phyloP scores from a whole-genome alignment of 1,140 invertebrate genomes.

The Phymastichus coffea region DNA sequence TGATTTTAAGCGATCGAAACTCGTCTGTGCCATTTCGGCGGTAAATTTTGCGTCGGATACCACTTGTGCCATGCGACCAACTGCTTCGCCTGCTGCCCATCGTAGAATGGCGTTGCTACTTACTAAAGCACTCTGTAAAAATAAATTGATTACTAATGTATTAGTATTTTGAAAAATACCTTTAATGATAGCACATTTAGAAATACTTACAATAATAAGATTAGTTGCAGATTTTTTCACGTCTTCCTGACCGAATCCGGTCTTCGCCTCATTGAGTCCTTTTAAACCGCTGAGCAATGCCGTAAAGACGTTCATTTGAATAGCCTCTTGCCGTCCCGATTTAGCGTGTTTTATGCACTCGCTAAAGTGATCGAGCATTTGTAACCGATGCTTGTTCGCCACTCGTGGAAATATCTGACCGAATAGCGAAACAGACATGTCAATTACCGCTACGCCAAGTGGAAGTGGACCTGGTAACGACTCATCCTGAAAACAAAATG shows the following conservation, averaged over 20 bases:
- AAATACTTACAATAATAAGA: constrained; percentile 68
- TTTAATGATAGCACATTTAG: background rate
- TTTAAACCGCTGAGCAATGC: constrained; percentile 88
- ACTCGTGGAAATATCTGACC: constrained; percentile 92
- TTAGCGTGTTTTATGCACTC: constrained; percentile 94
- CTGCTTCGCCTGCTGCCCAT: constrained; percentile 83
- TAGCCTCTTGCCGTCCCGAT: constrained; percentile 87
- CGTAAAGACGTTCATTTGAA: constrained; percentile 96
- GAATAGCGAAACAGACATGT: constrained; percentile 90
- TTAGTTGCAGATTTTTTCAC: constrained; percentile 83
- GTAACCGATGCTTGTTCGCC: constrained; percentile 91
- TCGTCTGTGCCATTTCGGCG: constrained; percentile 85
- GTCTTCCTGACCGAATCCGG: constrained; percentile 83
- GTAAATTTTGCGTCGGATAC: constrained; percentile 83
- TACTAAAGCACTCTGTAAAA: constrained; percentile 69
- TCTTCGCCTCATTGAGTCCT: constrained; percentile 84
- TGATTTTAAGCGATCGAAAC: constrained; percentile 86
- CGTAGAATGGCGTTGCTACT: constrained; percentile 83
- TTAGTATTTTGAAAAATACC: background rate
- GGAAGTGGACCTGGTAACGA: constrained; percentile 83
- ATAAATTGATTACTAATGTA: constrained; percentile 6
- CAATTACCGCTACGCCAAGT: constrained; percentile 94
- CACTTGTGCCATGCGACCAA: constrained; percentile 88
- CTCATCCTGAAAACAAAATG: constrained; percentile 55
- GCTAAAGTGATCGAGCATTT: constrained; percentile 95